Evolutionary conservation across 2,797 vertebrate genomes (phyloP).

Genomic region (Podargus strigoides): DNA sequence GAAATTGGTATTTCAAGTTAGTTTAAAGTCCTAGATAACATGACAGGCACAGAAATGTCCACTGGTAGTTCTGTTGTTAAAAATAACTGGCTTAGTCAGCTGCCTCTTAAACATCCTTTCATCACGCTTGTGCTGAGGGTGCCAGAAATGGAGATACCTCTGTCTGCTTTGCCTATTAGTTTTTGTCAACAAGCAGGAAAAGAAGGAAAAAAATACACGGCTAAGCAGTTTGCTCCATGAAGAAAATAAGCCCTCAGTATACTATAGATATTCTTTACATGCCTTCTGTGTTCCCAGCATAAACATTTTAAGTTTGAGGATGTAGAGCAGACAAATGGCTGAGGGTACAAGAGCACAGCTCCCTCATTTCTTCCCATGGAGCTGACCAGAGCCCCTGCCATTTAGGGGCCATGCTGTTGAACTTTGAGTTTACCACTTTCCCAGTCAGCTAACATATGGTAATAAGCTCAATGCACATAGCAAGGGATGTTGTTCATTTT

Average conservation of each 20-base stretch:
- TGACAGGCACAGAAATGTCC: conserved; percentile 5
- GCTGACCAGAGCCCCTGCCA: not conserved
- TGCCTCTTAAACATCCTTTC: not conserved
- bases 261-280: not conserved
- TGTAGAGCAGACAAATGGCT: not conserved
- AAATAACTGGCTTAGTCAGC: conserved; percentile 15
- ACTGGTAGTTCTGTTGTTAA: conserved; percentile 5
- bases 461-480: conserved; percentile 5
- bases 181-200: conserved; percentile 22
- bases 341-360: not conserved
- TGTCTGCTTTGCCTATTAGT: not conserved
- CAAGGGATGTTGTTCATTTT: conserved; percentile 5
- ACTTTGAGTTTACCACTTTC: conserved; percentile 15
- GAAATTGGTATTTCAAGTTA: conserved; percentile 52
- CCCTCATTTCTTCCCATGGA: not conserved
- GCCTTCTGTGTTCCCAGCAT: not conserved
- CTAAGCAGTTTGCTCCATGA: not conserved
- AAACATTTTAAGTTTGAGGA: not conserved
- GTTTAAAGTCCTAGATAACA: conserved; percentile 40
- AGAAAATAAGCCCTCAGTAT: not conserved
- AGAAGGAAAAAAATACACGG: not conserved
- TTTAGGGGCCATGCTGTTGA: not conserved
- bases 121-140: not conserved
- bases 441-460: conserved; percentile 42
- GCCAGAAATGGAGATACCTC: not conserved